Evolutionary conservation across 2,888 invertebrate genomes (phyloP), one percentile per base, ranked within the genome.

Genomic region (Melieria crassipennis): DNA sequence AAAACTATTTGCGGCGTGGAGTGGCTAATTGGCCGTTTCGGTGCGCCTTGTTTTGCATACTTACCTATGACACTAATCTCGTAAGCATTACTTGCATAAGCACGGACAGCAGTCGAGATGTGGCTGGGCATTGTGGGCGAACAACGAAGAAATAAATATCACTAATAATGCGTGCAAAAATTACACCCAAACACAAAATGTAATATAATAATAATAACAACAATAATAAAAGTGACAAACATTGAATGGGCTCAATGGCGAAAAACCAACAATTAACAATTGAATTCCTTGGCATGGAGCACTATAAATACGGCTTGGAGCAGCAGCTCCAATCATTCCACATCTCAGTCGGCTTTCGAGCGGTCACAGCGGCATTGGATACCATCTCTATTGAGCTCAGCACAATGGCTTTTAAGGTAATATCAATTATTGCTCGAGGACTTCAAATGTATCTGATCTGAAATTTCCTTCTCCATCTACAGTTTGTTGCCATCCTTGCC

Each of bases 401-500:
- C 79, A 76, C 75, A 76, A 82, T 82, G 82, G 81, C 79, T 71
- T 80, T 78, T 67, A 76, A 81, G 78, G 82, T 82, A 70, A 77
- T 2, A 30, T 30, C 30, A 30, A 2, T 30, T 30, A 67, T 60
- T 45, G 5, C 45, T 30, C 4, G 6, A 13, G 11, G 42, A 7
- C 6, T 4, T 11, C 6, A 30, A 30, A 30, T 2, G 3, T 30
- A 30, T 30, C 30, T 30, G 30, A 30, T 30, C 3, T 30, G 7
- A 52, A 13, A 64, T 48, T 50, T n/a, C 56, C 46, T 10, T 30
- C 10, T 6, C 4, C 11, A 50, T 47, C 13, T 11, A 1, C 72
- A 84, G 84, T 82, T 78, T 73, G 70, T 81, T 58, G 79, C 79
- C 65, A 71, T 82, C 66, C 76, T 85, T 64, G 81, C 83, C 13